Conservation (phyloP, 2,888 invertebrate species). For the Cosmia pyralina region DNA sequence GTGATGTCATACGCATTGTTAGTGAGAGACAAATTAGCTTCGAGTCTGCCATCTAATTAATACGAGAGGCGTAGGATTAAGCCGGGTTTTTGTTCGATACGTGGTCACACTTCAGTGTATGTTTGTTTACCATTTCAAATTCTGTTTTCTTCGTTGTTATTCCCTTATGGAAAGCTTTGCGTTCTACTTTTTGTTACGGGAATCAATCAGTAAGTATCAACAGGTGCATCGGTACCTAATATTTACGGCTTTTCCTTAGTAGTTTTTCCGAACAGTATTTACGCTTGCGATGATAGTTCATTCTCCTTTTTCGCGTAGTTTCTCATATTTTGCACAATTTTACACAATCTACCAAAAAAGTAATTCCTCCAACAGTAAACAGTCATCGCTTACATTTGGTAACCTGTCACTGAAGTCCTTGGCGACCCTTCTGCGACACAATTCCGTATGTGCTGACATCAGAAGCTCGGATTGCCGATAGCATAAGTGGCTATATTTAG, state of each 20-base stretch:
- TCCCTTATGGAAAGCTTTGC: constrained; percentile 11
- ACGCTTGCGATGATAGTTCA: neutral
- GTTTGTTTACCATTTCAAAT: constrained; percentile 44
- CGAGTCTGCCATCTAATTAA: constrained; percentile 56
- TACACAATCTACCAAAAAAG: neutral
- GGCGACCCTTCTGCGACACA: constrained; percentile 55
- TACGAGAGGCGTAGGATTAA: constrained; percentile 60
- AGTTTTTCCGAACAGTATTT: constrained; percentile 3
- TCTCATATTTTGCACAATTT: neutral
- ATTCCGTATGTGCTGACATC: constrained; percentile 80
- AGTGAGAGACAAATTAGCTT: constrained; percentile 57
- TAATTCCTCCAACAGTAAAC: neutral
- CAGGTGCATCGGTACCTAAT: constrained; percentile 16
- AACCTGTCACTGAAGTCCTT: constrained; percentile 45
- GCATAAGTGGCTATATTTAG: constrained; percentile 90
- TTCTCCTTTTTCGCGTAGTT: neutral
- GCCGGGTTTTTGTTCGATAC: constrained; percentile 50
- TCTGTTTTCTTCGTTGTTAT: constrained; percentile 31
- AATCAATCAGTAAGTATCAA: constrained; percentile 37
- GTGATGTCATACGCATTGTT: constrained; percentile 53
- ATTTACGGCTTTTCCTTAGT: constrained; percentile 3
- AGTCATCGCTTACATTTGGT: constrained; percentile 5
- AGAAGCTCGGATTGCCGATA: constrained; percentile 78
- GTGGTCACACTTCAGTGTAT: constrained; percentile 52
- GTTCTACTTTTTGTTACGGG: constrained; percentile 33